phyloP scores from a whole-genome alignment of 2,888 invertebrate genomes.

The Orthonychiurus folsomi region DNA sequence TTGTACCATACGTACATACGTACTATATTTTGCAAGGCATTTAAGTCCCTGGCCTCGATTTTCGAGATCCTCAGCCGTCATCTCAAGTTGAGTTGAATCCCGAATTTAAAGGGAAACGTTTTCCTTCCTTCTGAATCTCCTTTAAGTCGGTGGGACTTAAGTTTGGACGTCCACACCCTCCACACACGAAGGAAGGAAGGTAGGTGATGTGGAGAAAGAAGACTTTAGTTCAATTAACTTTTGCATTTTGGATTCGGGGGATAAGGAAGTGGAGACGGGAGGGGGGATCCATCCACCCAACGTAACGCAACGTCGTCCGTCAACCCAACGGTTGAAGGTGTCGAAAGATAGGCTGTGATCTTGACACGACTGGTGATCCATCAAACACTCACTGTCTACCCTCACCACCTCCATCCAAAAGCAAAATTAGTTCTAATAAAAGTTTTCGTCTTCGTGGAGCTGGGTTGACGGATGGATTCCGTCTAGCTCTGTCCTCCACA shows the following conservation, averaged over 20 bases:
- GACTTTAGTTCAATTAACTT: constrained; percentile 9
- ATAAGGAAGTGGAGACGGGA: not conserved
- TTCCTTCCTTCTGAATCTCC: too few relatives aligned
- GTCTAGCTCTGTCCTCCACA: not conserved
- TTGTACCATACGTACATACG: too few relatives aligned
- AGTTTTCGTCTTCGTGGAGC: not conserved
- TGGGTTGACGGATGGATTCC: not conserved
- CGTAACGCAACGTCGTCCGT: not conserved
- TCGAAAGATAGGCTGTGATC: not conserved
- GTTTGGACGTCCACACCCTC: not conserved
- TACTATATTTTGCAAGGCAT: too few relatives aligned
- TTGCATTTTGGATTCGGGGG: constrained; percentile 6
- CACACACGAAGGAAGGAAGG: not conserved
- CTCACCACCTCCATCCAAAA: not conserved
- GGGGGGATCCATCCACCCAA: not conserved
- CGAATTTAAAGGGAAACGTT: not conserved
- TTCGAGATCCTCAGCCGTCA: too few relatives aligned
- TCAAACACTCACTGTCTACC: constrained; percentile 2
- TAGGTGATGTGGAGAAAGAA: constrained; percentile 3
- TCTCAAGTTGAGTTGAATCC: too few relatives aligned
- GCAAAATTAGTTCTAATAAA: not conserved
- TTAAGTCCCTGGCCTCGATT: too few relatives aligned
- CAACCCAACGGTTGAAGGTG: not conserved
- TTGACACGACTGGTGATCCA: constrained; percentile 10
- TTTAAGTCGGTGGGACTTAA: not conserved